These are phyloP conservation scores for Rhimphoctona megacephalus DNA, from an alignment of 2,888 invertebrate species.

Conservation along the genomic window DNA sequence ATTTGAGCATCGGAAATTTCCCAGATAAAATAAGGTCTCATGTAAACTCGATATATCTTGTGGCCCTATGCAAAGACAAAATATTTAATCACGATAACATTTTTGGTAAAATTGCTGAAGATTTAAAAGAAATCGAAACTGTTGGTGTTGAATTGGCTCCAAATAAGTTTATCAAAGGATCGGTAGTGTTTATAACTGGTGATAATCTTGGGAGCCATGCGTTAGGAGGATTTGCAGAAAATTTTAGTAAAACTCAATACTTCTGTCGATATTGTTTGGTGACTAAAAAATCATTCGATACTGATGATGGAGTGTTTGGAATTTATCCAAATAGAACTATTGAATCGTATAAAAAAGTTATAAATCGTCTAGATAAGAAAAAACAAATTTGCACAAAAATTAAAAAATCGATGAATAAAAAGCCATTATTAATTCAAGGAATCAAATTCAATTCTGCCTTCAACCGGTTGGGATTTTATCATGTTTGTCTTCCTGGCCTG, in stretches of 20 bases:
- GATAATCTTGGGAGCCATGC: constrained; percentile 72
- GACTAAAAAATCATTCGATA: constrained; percentile 40
- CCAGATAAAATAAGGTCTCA: constrained; percentile 63
- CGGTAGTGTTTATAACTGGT: constrained; percentile 69
- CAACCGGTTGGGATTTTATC: constrained; percentile 47
- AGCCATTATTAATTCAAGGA: constrained; percentile 22
- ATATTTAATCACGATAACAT: constrained; percentile 67
- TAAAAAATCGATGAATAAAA: not conserved
- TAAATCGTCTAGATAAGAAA: not conserved
- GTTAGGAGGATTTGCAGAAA: constrained; percentile 71
- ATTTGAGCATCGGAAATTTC: constrained; percentile 67
- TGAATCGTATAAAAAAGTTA: constrained; percentile 38
- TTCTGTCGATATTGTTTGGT: constrained; percentile 72
- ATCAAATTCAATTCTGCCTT: constrained; percentile 60
- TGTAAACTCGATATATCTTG: constrained; percentile 67
- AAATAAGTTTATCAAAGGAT: constrained; percentile 60
- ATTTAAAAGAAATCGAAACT: constrained; percentile 68
- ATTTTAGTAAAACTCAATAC: constrained; percentile 69
- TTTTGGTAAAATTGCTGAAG: constrained; percentile 67
- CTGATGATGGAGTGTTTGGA: constrained; percentile 18
- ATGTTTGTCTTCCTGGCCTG: constrained; percentile 58
- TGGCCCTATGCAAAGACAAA: constrained; percentile 54
- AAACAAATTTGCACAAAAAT: not conserved
- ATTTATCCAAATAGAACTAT: constrained; percentile 47
- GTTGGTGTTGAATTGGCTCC: constrained; percentile 57